A percentile compares a stretch with the other conserved stretches of the same genome.
Evolutionary conservation across 2,113 vertebrate species (phyloP).

Genomic region (Crocuta crocuta): DNA sequence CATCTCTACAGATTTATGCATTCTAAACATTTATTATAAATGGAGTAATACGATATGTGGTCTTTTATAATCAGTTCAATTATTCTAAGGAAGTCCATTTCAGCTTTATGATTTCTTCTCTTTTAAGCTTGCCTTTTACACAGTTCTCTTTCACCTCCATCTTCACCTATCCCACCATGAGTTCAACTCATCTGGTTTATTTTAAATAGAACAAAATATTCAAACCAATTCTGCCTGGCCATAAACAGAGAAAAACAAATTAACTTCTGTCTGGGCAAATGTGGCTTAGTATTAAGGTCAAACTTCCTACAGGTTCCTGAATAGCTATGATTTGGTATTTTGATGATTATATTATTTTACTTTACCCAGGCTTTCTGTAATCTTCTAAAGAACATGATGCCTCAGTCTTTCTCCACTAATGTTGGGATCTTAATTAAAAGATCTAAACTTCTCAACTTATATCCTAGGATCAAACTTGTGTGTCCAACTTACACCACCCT

Average conservation of each 20-base stretch:
- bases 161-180: not conserved
- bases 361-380: not conserved
- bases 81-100: not conserved
- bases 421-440: not conserved
- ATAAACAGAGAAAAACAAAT: not conserved
- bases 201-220: slow-evolving; percentile 8
- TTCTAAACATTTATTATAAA: not conserved
- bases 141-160: not conserved
- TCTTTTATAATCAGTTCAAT: not conserved
- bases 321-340: not conserved
- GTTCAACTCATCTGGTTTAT: not conserved
- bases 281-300: not conserved
- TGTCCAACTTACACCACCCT: not conserved
- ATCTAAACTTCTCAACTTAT: not conserved
- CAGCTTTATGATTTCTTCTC: not conserved
- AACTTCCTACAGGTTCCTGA: not conserved
- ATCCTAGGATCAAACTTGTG: not conserved
- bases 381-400: not conserved
- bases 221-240: not conserved
- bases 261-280: not conserved
- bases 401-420: not conserved
- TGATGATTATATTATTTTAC: not conserved
- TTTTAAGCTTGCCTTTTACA: not conserved
- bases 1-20: not conserved
- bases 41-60: not conserved